Evolutionary conservation across 2,113 vertebrate genomes (phyloP).

Genomic region (Chlamydotis undulata): DNA sequence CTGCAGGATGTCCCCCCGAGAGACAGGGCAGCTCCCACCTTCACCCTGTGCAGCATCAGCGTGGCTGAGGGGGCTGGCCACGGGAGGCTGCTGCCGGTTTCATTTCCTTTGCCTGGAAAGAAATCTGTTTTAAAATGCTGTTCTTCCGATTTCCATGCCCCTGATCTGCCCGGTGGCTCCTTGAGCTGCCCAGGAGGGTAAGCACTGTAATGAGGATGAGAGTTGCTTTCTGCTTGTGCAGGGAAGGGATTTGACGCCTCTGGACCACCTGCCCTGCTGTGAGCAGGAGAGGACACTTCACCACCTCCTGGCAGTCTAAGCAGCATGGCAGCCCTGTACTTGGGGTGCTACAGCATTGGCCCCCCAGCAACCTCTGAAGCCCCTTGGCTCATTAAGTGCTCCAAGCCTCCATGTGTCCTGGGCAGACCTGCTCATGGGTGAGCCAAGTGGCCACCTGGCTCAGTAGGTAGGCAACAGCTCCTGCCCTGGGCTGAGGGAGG

Average conservation of each 20-base stretch:
- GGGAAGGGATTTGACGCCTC: background rate
- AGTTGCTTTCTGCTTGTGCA: background rate
- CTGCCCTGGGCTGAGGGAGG: background rate
- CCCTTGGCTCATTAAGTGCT: background rate
- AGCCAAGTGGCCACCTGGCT: background rate
- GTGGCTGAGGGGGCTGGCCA: background rate
- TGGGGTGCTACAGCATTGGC: background rate
- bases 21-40: background rate
- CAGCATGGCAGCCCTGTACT: background rate
- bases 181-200: background rate
- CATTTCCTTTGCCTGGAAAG: background rate
- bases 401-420: fast-evolving
- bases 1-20: fast-evolving
- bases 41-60: fast-evolving
- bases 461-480: background rate
- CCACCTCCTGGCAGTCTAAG: background rate
- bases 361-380: background rate
- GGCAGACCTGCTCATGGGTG: fast-evolving
- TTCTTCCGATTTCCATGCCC: background rate
- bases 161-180: background rate
- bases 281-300: background rate
- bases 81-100: background rate
- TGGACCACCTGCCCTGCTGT: fast-evolving
- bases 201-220: background rate
- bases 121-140: background rate